These are phyloP conservation scores for Drosophila rubida DNA, from an alignment of 2,888 invertebrate species.

Conservation along the genomic window DNA sequence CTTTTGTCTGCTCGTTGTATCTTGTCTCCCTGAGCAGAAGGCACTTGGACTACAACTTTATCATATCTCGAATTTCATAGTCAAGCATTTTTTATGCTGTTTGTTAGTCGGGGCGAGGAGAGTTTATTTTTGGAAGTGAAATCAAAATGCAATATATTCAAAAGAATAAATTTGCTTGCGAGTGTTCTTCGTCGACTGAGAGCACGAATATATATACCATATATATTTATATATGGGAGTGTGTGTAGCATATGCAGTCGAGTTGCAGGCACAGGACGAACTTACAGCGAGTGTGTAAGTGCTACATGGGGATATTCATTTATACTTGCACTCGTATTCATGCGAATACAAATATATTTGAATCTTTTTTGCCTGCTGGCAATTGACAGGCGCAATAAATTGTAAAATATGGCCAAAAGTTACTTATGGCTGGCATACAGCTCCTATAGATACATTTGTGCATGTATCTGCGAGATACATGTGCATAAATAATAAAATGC, in stretches of 20 bases:
- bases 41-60: constrained; percentile 34
- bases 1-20: constrained; percentile 8
- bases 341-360: constrained; percentile 8
- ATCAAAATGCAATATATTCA: constrained; percentile 74
- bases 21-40: constrained; percentile 11
- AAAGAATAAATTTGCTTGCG: constrained; percentile 62
- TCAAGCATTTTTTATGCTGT: constrained; percentile 19
- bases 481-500: constrained; percentile 37
- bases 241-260: constrained; percentile 7
- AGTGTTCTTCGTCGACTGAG: constrained; percentile 12
- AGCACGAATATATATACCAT: background rate
- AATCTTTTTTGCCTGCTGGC: constrained; percentile 51
- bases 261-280: background rate
- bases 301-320: constrained; percentile 30
- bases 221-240: background rate
- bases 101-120: background rate
- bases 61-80: constrained; percentile 29
- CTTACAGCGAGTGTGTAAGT: constrained; percentile 13
- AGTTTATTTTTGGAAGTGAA: constrained; percentile 19
- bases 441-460: constrained; percentile 24
- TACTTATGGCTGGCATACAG: constrained; percentile 46
- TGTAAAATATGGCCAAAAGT: constrained; percentile 73
- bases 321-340: constrained; percentile 17
- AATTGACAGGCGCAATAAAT: constrained; percentile 79
- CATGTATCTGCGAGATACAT: constrained; percentile 32